phyloP scores from a whole-genome alignment of 1,140 invertebrate species.

The Drosophila eugracilis region DNA sequence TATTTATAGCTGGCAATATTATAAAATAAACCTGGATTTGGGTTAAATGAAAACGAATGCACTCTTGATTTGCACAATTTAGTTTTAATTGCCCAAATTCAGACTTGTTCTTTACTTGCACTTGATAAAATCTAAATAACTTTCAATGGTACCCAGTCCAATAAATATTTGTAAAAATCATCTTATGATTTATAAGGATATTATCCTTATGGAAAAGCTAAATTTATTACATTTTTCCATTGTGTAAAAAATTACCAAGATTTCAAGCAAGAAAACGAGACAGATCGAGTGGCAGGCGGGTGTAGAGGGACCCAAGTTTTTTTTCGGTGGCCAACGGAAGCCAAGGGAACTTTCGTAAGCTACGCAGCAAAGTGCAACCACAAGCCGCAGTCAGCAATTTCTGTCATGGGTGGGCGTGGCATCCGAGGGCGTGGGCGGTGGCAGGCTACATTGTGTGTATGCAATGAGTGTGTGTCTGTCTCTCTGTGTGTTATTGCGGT shows the following conservation, averaged over 20 bases:
- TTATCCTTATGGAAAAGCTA: background rate
- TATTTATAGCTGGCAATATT: background rate
- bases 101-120: background rate
- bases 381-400: conserved; percentile 76
- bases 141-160: too few relatives aligned
- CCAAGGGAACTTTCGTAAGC: conserved; percentile 73
- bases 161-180: too few relatives aligned
- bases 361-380: conserved; percentile 65
- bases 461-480: background rate
- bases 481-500: conserved; percentile 39
- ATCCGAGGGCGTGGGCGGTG: conserved; percentile 13
- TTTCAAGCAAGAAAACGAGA: conserved; percentile 14
- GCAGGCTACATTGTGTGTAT: conserved; percentile 30
- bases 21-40: background rate
- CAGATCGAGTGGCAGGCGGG: conserved; percentile 7
- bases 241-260: conserved; percentile 1
- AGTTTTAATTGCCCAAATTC: background rate
- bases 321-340: conserved; percentile 61
- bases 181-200: background rate
- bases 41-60: background rate
- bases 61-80: background rate
- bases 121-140: background rate
- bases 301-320: conserved; percentile 1
- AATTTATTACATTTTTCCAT: background rate
- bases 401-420: conserved; percentile 58